Evolutionary conservation across 2,797 vertebrate genomes (phyloP), one percentile per base, ranked within the genome.

Genomic region (Alauda arvensis): DNA sequence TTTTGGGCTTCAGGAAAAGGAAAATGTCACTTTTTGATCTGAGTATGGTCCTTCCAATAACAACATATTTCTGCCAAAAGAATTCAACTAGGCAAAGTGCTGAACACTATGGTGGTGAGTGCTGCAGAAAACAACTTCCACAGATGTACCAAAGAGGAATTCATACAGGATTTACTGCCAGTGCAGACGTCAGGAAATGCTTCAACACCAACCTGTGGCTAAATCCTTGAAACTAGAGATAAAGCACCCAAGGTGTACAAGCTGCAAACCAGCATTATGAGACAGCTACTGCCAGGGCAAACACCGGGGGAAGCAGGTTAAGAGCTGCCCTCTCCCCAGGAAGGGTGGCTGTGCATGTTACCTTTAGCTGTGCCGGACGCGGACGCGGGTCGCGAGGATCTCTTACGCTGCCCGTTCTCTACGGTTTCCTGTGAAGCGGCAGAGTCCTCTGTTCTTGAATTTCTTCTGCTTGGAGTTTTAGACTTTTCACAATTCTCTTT

Each of bases 391-490:
- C 99, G 95, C 77, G 98, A 98, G 21, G 98, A 97, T 90, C 99
- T 97, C 96, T 99, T 99, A 94, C 99, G 98, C 89, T 98, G 98
- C 91, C 98, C 98, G 4, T 98, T 99, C 96, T 99, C 99, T 68
- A 97, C 93, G 37, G 96, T 96, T 40, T 98, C 98, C 94, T 98
- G 98, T 65, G 96, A 85, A 59, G 94, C 95, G 45, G 97, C 95
- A 95, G 98, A 98, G 93, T 99, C 99, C 95, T 99, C 99, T 69
- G 98, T 97, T 90, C 98, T 98, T 75, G 99, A 99, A 97, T 99
- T 99, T 96, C 98, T 98, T 94, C 99, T 97, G 93, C 97, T 99
- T 43, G 98, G 98, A 85, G 98, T 98, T 97, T 99, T 99, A 84
- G 98, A 98, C 93, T 99, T 99, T 97, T 99, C 99, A 93, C 97